Base-by-base conservation (phyloP, 1,140 invertebrate species). In the Delia radicum region DNA sequence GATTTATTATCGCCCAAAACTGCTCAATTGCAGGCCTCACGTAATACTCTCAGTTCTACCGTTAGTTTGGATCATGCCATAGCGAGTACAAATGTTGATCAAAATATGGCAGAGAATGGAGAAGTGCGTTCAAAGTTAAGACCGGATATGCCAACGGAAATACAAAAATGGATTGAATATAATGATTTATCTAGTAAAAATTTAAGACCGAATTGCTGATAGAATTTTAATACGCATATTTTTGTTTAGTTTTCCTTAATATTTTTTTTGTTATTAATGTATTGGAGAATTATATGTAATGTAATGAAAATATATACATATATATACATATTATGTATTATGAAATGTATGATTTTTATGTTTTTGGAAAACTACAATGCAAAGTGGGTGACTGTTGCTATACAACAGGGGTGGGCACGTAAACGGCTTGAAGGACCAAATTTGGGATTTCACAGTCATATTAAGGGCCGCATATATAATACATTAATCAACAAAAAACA, bases 101-200 rank as follows among this genome's bases (percentile, higher is more conserved):
- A 26, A 15, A 33, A 69, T 69, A 77, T 79, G 65, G 81, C 81
- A 6, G 85, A 85, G 67, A 86, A 87, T 63, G 81, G 83, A 12
- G 84, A 85, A 62, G 78, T 81, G 15, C 77, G 61, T 7, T 81
- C 65, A 13, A 85, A 87, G 77, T 75, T 89, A 24, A 90, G 90
- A 82, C 91, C 91, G 0, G 87, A 90, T 78, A 84, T 92, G 76
- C 90, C 91, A 18, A 80, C 85, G 26, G 91, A 92, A 80, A 87
- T 86, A 4, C 86, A 87, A 28, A 90, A 89, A 77, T 93, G 92
- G 92, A 88, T 92, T 2, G 91, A 93, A 79, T 89, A 89, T 76
- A 93, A 92, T 79, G 90, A 92, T 61, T 90, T 92, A 71, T 93
- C 92, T 6, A 92, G 91, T 75, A 89, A 88, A 76, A 89, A 88